Base-by-base conservation (phyloP, 2,797 vertebrate genomes). In the Megaceryle alcyon region DNA sequence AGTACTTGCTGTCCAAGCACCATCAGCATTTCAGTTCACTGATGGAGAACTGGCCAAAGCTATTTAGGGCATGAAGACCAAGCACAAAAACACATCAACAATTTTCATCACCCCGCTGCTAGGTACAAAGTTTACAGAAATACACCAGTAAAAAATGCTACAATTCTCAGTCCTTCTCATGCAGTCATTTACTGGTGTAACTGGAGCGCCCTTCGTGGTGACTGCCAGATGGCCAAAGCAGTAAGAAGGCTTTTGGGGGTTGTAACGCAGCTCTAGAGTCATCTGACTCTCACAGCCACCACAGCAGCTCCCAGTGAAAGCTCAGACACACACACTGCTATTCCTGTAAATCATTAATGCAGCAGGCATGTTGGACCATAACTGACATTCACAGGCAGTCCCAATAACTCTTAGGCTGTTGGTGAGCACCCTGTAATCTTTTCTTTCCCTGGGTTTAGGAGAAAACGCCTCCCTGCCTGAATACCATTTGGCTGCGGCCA, bases 151-250 rank as follows among this genome's bases (percentile, higher is more conserved):
- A 35, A 69, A 79, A n/a, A 0, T 1, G 2, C 54, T 39, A 31
- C 33, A 37, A 69, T 39, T 54, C 82, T 21, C 12, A 9, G 31
- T 22, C 35, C 48, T 33, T 4, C 9, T 44, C 78, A 13, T 2
- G 20, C 26, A 46, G 25, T 31, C 46, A 28, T 31, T 14, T 14
- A 21, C 65, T 56, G 14, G 3, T 21, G 29, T 5, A 41, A 71
- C 0, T 12, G 56, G 8, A 71, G 82, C 28, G 63, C 48, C 31
- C 64, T 39, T 12, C 0, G 0, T 21, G 51, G 49, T 26, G 15
- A 16, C 22, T 54, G 53, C 23, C 59, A 35, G 13, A 31, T 39
- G 85, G 71, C 14, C 3, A 4, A 51, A 66, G 72, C 10, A 33
- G 49, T 70, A 71, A 78, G 41, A 2, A 0, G 14, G 72, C 10